These are phyloP conservation scores for Andrena praecox DNA, from an alignment of 2,888 invertebrate species.

Conservation along the genomic window DNA sequence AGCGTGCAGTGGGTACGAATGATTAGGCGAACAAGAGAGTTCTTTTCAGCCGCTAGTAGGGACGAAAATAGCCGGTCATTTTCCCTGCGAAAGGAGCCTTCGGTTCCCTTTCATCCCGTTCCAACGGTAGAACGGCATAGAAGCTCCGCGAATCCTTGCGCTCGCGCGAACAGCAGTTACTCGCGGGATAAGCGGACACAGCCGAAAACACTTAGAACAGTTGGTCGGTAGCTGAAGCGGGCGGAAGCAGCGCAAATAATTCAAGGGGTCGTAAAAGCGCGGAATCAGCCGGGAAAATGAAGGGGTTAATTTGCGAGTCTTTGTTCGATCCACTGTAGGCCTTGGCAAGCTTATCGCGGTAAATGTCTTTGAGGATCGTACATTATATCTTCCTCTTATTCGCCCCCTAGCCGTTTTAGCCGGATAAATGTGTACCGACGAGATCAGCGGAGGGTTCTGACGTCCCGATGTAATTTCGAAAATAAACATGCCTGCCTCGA, in stretches of 20 bases:
- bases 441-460: constrained; percentile 12
- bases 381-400: constrained; percentile 15
- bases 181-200: neutral
- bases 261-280: constrained; percentile 50
- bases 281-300: constrained; percentile 36
- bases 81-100: neutral
- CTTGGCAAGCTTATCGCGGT: constrained; percentile 55
- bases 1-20: no score
- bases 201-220: constrained; percentile 24
- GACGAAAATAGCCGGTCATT: neutral
- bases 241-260: constrained; percentile 52
- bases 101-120: neutral
- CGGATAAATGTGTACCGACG: constrained; percentile 36
- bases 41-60: no score
- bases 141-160: neutral
- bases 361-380: constrained; percentile 59
- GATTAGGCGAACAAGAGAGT: no score
- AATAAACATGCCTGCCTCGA: constrained; percentile 46
- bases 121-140: neutral
- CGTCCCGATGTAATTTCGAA: constrained; percentile 41
- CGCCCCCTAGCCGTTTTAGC: constrained; percentile 13
- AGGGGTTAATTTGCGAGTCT: constrained; percentile 62
- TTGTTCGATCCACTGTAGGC: constrained; percentile 31
- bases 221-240: constrained; percentile 4
- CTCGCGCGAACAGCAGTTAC: constrained; percentile 1